A percentile compares a stretch with the other conserved stretches of the same genome.
phyloP scores from a whole-genome alignment of 2,113 vertebrate genomes.

The Aptenodytes forsteri region DNA sequence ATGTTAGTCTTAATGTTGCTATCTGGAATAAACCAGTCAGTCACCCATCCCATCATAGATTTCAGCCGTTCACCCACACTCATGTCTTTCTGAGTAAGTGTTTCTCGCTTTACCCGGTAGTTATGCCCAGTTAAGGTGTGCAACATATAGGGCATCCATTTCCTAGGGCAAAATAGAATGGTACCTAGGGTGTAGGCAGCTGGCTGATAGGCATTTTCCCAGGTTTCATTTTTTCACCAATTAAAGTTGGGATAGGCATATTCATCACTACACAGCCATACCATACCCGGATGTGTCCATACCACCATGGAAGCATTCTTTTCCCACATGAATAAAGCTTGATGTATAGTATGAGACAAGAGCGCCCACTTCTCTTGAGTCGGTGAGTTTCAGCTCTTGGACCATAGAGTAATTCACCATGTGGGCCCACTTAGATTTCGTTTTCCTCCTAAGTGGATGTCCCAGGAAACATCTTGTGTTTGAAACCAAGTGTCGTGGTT shows the following conservation, averaged over 20 bases:
- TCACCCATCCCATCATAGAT: background rate
- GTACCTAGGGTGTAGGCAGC: background rate
- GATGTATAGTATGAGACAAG: background rate
- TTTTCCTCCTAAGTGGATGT: background rate
- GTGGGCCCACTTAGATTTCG: background rate
- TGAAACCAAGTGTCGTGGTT: background rate
- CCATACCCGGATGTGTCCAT: fast-evolving
- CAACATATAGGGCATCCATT: background rate
- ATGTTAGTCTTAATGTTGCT: background rate
- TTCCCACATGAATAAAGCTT: background rate
- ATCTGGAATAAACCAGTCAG: background rate
- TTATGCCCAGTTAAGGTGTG: background rate
- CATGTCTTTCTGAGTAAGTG: background rate
- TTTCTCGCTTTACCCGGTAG: background rate
- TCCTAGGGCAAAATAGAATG: background rate
- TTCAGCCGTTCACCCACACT: background rate
- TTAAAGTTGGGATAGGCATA: background rate
- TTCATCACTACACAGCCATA: background rate
- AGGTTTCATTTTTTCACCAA: background rate
- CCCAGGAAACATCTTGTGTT: background rate
- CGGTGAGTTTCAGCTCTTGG: background rate
- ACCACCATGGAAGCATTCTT: background rate
- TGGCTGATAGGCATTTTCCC: background rate
- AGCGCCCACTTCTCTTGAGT: background rate
- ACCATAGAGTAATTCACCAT: background rate